These are phyloP conservation scores for Trogon melanurus DNA, from an alignment of 2,113 vertebrate genomes.

Conservation along the genomic window DNA sequence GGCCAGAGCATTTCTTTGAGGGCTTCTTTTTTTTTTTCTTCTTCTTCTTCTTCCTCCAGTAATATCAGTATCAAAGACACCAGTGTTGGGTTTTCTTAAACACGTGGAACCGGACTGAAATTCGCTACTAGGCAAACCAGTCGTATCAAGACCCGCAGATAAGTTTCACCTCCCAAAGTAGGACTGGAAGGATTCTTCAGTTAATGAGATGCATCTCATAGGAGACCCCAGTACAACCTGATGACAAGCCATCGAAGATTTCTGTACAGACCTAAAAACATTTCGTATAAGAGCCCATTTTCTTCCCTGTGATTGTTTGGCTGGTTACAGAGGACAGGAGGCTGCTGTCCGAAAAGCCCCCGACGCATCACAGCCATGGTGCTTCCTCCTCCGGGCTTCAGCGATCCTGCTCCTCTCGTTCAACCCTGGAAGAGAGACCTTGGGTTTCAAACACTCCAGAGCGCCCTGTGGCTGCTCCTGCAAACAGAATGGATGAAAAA, in stretches of 20 bases:
- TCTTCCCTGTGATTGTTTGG: too few species aligned
- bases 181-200: neutral
- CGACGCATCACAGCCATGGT: neutral
- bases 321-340: neutral
- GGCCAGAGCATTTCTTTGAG: neutral
- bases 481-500: neutral
- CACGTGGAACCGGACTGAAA: neutral
- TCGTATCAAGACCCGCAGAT: neutral
- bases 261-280: neutral
- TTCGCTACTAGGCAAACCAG: neutral
- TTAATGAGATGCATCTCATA: neutral
- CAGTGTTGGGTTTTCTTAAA: neutral
- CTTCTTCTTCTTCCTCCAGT: neutral
- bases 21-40: neutral
- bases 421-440: neutral
- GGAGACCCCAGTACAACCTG: neutral
- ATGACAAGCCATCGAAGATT: accelerated
- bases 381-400: neutral
- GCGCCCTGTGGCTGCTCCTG: neutral
- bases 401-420: neutral
- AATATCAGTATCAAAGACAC: constrained; percentile 11
- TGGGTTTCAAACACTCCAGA: neutral
- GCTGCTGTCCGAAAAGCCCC: neutral
- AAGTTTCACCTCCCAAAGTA: neutral
- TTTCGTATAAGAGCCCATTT: accelerated